A percentile compares a stretch with the other conserved stretches of the same genome.
phyloP scores from a whole-genome alignment of 2,113 vertebrate species.

The Catharus bicknelli region DNA sequence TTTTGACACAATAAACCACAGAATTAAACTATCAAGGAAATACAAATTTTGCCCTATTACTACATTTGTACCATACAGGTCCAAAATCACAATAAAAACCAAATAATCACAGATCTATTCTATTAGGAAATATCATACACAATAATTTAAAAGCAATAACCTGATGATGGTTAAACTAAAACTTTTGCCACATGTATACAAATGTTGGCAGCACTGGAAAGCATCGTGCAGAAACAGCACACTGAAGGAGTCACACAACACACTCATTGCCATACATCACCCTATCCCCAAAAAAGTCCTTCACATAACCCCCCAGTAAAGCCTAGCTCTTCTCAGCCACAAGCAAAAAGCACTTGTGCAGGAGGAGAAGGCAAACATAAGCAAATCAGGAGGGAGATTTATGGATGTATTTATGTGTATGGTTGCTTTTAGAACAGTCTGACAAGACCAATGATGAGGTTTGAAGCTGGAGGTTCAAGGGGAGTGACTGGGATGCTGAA shows the following conservation, averaged over 20 bases:
- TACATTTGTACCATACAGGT: background rate
- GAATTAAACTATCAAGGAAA: background rate
- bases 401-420: background rate
- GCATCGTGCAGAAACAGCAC: background rate
- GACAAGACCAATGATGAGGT: background rate
- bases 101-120: background rate
- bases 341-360: background rate
- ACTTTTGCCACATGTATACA: background rate
- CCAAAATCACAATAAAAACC: background rate
- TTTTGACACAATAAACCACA: background rate
- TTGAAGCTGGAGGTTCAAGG: background rate
- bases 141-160: background rate
- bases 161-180: background rate
- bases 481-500: background rate
- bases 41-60: background rate
- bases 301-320: background rate
- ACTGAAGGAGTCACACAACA: background rate
- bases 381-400: background rate
- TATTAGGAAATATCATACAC: background rate
- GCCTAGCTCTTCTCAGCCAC: background rate
- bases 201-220: background rate
- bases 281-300: background rate
- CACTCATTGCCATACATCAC: rapidly evolving
- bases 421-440: background rate
- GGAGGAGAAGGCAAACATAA: background rate